Conservation (phyloP, 2,888 invertebrate genomes). For the Drosophila gaucha region DNA sequence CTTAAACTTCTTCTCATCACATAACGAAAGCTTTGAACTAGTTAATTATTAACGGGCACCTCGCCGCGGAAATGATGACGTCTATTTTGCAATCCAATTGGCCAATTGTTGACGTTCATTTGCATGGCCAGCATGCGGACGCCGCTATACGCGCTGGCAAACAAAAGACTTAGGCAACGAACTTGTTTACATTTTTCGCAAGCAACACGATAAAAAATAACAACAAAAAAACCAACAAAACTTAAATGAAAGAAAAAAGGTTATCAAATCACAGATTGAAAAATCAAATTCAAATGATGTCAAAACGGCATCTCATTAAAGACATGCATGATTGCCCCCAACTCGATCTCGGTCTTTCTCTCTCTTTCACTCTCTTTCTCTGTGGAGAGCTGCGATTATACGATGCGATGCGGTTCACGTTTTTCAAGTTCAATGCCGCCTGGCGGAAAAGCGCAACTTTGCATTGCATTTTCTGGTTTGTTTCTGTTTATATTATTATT, state of each 20-base stretch:
- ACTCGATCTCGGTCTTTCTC: neutral
- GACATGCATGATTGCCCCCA: constrained; percentile 25
- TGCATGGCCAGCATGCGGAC: constrained; percentile 23
- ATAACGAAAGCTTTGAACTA: constrained; percentile 6
- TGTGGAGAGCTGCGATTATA: constrained; percentile 14
- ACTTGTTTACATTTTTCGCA: constrained; percentile 78
- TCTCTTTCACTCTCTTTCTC: constrained; percentile 2
- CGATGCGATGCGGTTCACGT: constrained; percentile 36
- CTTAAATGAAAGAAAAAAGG: constrained; percentile 35
- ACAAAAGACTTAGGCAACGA: constrained; percentile 79
- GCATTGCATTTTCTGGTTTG: constrained; percentile 27
- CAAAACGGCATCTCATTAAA: constrained; percentile 69
- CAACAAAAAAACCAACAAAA: constrained; percentile 22
- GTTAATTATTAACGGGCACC: constrained; percentile 18
- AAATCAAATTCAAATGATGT: constrained; percentile 57
- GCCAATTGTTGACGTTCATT: constrained; percentile 54
- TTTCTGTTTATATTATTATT: constrained; percentile 27
- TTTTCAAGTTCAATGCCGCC: constrained; percentile 80
- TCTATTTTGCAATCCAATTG: constrained; percentile 61
- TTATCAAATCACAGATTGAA: constrained; percentile 68
- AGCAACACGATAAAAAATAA: too few relatives aligned
- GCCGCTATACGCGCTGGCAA: constrained; percentile 41
- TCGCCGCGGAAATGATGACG: constrained; percentile 55
- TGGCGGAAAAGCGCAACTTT: constrained; percentile 65
- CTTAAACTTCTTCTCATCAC: neutral